Evolutionary conservation across 2,113 vertebrate genomes (phyloP), one percentile per base, ranked within the genome.

Genomic region (Etia nguti): DNA sequence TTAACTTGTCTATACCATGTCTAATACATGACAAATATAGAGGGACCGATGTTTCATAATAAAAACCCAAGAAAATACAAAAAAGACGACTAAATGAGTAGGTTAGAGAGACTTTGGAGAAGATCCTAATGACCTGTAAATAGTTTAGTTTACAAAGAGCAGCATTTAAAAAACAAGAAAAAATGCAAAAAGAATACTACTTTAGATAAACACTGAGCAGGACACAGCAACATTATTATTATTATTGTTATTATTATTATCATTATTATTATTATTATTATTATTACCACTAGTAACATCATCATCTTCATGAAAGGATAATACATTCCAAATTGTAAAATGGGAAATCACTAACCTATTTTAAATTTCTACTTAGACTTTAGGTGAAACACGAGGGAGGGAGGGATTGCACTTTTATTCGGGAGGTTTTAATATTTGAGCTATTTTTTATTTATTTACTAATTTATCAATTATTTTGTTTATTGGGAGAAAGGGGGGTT

Each of bases 371-470:
- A 95, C 94, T 94, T 96, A 95, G 94, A 94, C 93, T 94, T 95
- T 96, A 96, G 94, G 92, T 94, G 87, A 92, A 93, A 92, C 92
- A 92, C 50, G 13, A 86, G 94, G 84, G 88, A 85, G 85, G 93
- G 83, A 87, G 94, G 93, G 90, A 80, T 84, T 84, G 95, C 92
- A 95, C 93, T 93, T 94, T 94, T 94, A 93, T 86, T 92, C 84
- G 93, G 92, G 90, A 90, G 92, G 95, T 95, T 96, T 96, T 95
- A 96, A 96, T 96, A 95, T 95, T 96, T 95, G 88, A 95, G 86
- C 94, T 93, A 95, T 95, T 96, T 96, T 96, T 96, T 95, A 95
- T 96, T 96, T 96, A 96, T 96, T 94, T 91, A 95, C 95, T 95
- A 94, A 96, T 96, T 96, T 96, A 95, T 95, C 79, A 90, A 92